Percentiles rank a stretch among this genome's conserved stretches.
These are phyloP conservation scores for Natrix natrix DNA, from an alignment of 2,797 vertebrate species.

Conservation along the genomic window DNA sequence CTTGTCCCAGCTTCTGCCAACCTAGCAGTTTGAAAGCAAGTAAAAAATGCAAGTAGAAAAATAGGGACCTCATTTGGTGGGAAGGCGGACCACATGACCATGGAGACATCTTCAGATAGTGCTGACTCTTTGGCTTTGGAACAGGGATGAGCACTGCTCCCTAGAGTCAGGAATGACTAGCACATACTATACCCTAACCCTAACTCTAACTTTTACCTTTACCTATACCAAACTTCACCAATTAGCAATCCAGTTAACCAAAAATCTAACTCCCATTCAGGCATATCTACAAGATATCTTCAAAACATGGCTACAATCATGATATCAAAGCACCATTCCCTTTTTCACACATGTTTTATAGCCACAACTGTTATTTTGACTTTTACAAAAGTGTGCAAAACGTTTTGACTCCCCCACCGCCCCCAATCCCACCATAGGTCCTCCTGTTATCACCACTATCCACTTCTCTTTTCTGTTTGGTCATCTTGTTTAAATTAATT, in stretches of 20 bases:
- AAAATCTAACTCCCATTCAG: neutral
- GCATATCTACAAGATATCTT: neutral
- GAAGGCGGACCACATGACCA: too few relatives aligned
- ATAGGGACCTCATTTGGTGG: too few relatives aligned
- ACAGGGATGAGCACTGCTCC: too few relatives aligned
- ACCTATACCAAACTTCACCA: neutral
- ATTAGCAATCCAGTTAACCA: neutral
- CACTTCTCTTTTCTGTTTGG: neutral
- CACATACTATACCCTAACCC: too few relatives aligned
- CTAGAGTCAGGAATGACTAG: too few relatives aligned
- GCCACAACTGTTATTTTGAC: neutral
- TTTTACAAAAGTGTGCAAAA: neutral
- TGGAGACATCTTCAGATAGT: too few relatives aligned
- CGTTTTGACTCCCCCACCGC: neutral
- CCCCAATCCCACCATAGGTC: fast-evolving
- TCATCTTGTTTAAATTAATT: neutral
- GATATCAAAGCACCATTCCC: neutral
- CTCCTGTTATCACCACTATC: neutral
- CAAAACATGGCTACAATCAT: neutral
- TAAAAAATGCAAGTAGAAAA: too few relatives aligned
- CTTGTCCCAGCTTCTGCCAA: too few relatives aligned
- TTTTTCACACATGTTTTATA: neutral
- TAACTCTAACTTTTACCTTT: too few relatives aligned
- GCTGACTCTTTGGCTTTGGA: too few relatives aligned
- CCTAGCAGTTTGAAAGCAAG: too few relatives aligned